phyloP scores from a whole-genome alignment of 2,888 invertebrate genomes.

The Sisyra terminalis region DNA sequence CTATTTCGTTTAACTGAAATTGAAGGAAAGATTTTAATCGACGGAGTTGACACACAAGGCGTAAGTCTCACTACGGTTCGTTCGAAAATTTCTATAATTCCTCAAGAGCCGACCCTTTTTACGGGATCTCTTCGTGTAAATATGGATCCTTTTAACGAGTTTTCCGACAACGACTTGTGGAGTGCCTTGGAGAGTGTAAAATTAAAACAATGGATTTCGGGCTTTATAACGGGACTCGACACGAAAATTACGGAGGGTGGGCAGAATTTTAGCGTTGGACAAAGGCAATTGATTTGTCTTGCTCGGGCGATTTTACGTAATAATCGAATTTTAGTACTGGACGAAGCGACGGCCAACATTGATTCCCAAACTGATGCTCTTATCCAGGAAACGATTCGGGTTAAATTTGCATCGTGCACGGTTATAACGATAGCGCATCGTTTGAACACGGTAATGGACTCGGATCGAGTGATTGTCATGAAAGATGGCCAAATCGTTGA shows the following conservation, averaged over 20 bases:
- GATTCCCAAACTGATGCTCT: conserved; percentile 28
- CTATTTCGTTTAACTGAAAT: conserved; percentile 34
- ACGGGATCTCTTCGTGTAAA: conserved; percentile 46
- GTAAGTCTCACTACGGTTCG: conserved; percentile 43
- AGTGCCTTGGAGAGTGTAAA: conserved; percentile 34
- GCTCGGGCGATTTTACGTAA: conserved; percentile 61
- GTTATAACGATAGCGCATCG: too few species aligned
- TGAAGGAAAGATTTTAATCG: conserved; percentile 50
- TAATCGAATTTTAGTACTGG: conserved; percentile 50
- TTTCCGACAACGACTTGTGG: conserved; percentile 33
- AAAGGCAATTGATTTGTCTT: conserved; percentile 63
- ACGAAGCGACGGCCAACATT: conserved; percentile 39
- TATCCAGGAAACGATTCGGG: neutral
- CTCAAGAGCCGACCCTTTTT: conserved; percentile 42
- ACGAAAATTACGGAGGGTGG: conserved; percentile 57
- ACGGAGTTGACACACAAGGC: conserved; percentile 39
- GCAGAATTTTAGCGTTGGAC: conserved; percentile 62
- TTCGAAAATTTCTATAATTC: conserved; percentile 42
- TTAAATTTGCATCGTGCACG: too few species aligned
- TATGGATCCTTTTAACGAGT: conserved; percentile 41
- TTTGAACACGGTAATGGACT: too few species aligned
- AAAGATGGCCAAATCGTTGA: too few species aligned
- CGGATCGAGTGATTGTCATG: too few species aligned
- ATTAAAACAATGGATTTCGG: conserved; percentile 24
- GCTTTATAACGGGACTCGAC: conserved; percentile 39